Percentiles rank a stretch among this genome's conserved stretches.
Conservation (phyloP, 1,140 invertebrate genomes). For the Drosophila micromelanica region DNA sequence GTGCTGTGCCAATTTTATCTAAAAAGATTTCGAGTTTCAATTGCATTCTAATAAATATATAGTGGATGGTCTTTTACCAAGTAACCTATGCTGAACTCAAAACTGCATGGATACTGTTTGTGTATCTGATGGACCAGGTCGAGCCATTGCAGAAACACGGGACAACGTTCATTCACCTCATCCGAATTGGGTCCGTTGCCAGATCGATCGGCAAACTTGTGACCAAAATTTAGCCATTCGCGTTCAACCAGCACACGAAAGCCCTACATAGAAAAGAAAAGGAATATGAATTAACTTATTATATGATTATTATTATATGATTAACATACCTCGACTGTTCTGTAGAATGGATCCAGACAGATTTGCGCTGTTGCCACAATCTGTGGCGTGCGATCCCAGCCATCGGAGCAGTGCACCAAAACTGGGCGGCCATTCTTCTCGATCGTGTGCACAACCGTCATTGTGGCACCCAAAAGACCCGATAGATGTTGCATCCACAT, state of each 20-base stretch:
- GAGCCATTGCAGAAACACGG: slow-evolving; percentile 99
- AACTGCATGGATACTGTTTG: slow-evolving; percentile 95
- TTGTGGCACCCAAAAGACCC: slow-evolving; percentile 91
- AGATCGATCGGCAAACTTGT: slow-evolving; percentile 98
- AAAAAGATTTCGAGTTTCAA: slow-evolving; percentile 29
- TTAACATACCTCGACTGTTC: slow-evolving; percentile 91
- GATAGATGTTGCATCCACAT: slow-evolving; percentile 96
- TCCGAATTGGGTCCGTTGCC: slow-evolving; percentile 93
- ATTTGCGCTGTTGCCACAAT: slow-evolving; percentile 95
- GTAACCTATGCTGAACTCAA: slow-evolving; percentile 97
- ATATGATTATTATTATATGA: too few relatives aligned
- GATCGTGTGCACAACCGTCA: slow-evolving; percentile 91
- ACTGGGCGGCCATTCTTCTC: slow-evolving; percentile 94
- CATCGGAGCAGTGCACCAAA: slow-evolving; percentile 97
- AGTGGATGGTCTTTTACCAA: slow-evolving; percentile 89
- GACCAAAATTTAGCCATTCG: slow-evolving; percentile 98
- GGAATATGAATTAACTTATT: neutral
- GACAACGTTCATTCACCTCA: slow-evolving; percentile 95
- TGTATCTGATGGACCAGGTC: slow-evolving; percentile 98
- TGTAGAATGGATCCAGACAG: slow-evolving; percentile 96
- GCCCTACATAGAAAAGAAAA: slow-evolving; percentile 86
- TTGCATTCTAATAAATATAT: neutral
- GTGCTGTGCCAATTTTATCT: slow-evolving; percentile 98
- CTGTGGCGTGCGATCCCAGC: slow-evolving; percentile 98
- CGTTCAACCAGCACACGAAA: slow-evolving; percentile 96